These are phyloP conservation scores for Cantharis rustica DNA, from an alignment of 2,888 invertebrate genomes.

Conservation along the genomic window DNA sequence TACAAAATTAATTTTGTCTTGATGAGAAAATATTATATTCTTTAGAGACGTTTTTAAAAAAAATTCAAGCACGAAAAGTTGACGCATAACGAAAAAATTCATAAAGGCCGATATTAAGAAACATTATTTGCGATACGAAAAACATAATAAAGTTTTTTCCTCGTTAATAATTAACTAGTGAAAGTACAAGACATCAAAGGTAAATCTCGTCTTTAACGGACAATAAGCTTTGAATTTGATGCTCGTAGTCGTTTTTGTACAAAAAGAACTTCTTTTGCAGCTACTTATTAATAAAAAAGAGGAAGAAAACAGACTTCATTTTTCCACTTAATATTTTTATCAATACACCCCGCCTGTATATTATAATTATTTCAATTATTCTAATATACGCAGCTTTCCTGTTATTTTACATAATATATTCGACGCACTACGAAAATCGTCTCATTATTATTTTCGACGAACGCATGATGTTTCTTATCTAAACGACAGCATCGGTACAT, in stretches of 20 bases:
- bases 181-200: slow-evolving; percentile 53
- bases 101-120: slow-evolving; percentile 39
- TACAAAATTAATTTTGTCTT: neutral
- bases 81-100: slow-evolving; percentile 14
- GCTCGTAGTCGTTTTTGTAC: slow-evolving; percentile 36
- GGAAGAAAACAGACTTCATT: neutral
- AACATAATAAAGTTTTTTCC: slow-evolving; percentile 49
- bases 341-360: neutral
- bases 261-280: slow-evolving; percentile 32
- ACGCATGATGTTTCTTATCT: neutral
- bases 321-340: slow-evolving; percentile 8
- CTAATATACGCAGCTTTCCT: too few relatives aligned
- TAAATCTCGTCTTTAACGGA: slow-evolving; percentile 50
- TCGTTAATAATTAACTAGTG: slow-evolving; percentile 55
- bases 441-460: neutral
- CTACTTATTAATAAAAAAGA: slow-evolving; percentile 26
- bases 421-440: neutral
- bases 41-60: slow-evolving; percentile 16
- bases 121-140: slow-evolving; percentile 45
- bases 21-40: neutral
- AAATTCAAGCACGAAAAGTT: slow-evolving; percentile 14
- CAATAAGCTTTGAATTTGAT: slow-evolving; percentile 53
- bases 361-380: too few relatives aligned
- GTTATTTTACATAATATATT: neutral
- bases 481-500: neutral